phyloP scores from a whole-genome alignment of 2,888 invertebrate genomes.

The Thereva nobilitata region DNA sequence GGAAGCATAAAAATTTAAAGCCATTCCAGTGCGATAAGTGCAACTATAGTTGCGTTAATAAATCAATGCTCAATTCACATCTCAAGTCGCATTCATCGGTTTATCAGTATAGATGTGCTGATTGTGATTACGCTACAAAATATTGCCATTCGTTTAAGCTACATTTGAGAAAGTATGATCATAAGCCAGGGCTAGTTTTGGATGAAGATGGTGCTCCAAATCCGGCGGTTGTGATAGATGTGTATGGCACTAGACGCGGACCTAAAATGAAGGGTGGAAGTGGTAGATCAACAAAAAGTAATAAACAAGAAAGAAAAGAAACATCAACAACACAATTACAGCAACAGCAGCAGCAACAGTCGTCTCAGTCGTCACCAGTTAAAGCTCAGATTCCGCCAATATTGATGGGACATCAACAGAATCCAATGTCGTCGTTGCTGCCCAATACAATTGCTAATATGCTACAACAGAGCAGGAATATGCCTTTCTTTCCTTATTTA shows the following conservation, averaged over 20 bases:
- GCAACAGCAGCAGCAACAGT: constrained; percentile 39
- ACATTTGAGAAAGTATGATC: constrained; percentile 89
- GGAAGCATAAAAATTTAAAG: constrained; percentile 93
- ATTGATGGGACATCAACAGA: constrained; percentile 19
- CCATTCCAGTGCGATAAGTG: constrained; percentile 94
- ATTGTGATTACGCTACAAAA: constrained; percentile 96
- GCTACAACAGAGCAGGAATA: constrained; percentile 51
- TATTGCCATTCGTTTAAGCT: constrained; percentile 97
- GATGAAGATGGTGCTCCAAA: constrained; percentile 89
- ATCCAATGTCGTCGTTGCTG: constrained; percentile 46
- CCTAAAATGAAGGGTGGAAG: constrained; percentile 67
- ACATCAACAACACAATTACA: constrained; percentile 38
- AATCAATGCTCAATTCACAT: constrained; percentile 98
- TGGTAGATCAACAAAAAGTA: neutral
- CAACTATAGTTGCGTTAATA: constrained; percentile 91
- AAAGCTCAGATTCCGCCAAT: constrained; percentile 8
- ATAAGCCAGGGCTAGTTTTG: constrained; percentile 87
- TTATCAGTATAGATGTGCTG: constrained; percentile 89
- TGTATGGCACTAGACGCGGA: constrained; percentile 86
- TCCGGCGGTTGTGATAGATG: constrained; percentile 84
- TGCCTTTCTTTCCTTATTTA: constrained; percentile 57
- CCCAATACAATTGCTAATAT: constrained; percentile 53
- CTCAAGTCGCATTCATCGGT: constrained; percentile 92
- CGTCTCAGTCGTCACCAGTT: constrained; percentile 1
- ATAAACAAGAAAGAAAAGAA: constrained; percentile 37